phyloP scores from a whole-genome alignment of 2,888 invertebrate genomes.

The Sinohyriopsis cumingii region DNA sequence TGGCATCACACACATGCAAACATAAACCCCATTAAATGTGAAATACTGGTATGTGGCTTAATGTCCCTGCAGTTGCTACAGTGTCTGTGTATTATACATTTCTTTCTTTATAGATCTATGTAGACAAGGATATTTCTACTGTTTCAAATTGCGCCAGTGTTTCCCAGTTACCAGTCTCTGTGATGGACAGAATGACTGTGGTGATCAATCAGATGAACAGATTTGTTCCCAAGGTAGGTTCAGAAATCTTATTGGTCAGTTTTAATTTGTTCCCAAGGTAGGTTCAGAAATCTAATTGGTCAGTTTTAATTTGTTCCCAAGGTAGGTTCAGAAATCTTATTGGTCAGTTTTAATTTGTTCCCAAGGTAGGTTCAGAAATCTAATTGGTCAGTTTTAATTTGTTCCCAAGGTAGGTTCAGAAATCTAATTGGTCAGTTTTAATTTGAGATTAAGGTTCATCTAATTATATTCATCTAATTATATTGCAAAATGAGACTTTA shows the following conservation, averaged over 20 bases:
- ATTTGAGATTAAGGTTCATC: too few relatives aligned
- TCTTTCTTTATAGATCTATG: constrained; percentile 35
- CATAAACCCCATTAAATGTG: neutral
- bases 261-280: neutral
- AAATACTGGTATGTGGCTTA: neutral
- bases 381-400: too few relatives aligned
- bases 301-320: too few relatives aligned
- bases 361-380: too few relatives aligned
- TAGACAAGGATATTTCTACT: constrained; percentile 42
- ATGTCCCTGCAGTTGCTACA: neutral
- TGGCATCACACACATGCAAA: neutral
- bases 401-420: too few relatives aligned
- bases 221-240: constrained; percentile 27
- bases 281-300: too few relatives aligned
- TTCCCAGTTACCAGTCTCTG: constrained; percentile 43
- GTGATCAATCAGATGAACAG: constrained; percentile 47
- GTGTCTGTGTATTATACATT: neutral
- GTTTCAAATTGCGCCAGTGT: constrained; percentile 37
- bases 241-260: neutral
- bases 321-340: too few relatives aligned
- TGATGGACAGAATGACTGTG: constrained; percentile 49
- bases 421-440: too few relatives aligned
- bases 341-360: too few relatives aligned
- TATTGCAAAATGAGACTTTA: too few relatives aligned
- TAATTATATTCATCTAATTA: too few relatives aligned